phyloP scores from a whole-genome alignment of 2,888 invertebrate species.

The Nomada flava region DNA sequence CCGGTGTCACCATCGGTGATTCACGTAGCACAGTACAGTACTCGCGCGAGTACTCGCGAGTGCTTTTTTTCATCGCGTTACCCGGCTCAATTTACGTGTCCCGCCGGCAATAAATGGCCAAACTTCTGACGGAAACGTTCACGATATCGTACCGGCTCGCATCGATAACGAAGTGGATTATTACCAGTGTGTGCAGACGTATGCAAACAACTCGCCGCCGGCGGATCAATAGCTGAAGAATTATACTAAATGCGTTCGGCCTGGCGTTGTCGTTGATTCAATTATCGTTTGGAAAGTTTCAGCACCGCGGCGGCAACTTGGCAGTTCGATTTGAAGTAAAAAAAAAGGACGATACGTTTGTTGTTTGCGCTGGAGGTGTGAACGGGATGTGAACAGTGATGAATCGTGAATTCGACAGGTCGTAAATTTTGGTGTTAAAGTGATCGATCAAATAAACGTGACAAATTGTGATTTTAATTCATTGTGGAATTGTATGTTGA shows the following conservation, averaged over 20 bases:
- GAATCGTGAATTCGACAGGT: too few relatives aligned
- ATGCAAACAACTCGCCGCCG: not conserved
- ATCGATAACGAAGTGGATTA: not conserved
- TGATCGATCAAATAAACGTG: too few relatives aligned
- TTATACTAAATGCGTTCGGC: not conserved
- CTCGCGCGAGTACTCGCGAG: too few relatives aligned
- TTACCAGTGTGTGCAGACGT: not conserved
- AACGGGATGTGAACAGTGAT: too few relatives aligned
- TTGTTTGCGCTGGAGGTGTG: too few relatives aligned
- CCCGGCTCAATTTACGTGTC: not conserved
- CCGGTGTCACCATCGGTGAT: too few relatives aligned
- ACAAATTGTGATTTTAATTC: too few relatives aligned
- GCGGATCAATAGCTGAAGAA: slow-evolving; percentile 5
- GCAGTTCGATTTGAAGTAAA: not conserved
- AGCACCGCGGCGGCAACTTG: not conserved
- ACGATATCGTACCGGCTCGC: not conserved
- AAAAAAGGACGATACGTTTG: too few relatives aligned
- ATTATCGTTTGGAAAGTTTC: slow-evolving; percentile 15
- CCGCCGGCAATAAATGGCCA: not conserved
- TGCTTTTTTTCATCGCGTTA: not conserved
- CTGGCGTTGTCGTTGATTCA: slow-evolving; percentile 7
- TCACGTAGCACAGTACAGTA: too few relatives aligned
- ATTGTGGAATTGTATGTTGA: too few relatives aligned
- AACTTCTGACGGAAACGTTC: not conserved
- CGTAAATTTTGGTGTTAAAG: too few relatives aligned